Evolutionary conservation across 1,140 invertebrate genomes (phyloP).

Genomic region (Lucilia cuprina): DNA sequence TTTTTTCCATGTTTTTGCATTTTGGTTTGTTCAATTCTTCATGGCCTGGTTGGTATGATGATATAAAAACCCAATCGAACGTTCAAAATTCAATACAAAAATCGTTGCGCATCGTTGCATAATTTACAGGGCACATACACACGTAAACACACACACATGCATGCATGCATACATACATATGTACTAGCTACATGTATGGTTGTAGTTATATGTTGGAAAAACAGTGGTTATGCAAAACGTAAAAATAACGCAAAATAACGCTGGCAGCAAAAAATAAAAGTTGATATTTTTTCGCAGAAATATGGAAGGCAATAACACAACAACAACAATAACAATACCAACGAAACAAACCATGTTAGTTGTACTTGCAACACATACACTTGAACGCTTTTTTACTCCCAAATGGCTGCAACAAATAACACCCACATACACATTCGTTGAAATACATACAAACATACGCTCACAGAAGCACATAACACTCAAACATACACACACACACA

Average conservation of each 20-base stretch:
- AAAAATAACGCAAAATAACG: slow-evolving; percentile 11
- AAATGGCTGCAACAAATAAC: neutral
- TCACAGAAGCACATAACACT: neutral
- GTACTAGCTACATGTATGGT: too few relatives aligned
- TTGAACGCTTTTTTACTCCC: slow-evolving; percentile 15
- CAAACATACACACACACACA: neutral
- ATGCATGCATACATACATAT: neutral
- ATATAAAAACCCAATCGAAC: slow-evolving; percentile 38
- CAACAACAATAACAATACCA: neutral
- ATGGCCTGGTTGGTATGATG: slow-evolving; percentile 30
- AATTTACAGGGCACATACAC: neutral
- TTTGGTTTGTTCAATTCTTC: slow-evolving; percentile 29
- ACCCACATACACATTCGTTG: too few relatives aligned
- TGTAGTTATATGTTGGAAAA: neutral
- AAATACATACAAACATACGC: neutral
- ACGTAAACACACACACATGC: neutral
- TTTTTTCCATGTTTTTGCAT: slow-evolving; percentile 19
- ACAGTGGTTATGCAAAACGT: neutral
- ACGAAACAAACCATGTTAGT: neutral
- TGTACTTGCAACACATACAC: slow-evolving; percentile 3
- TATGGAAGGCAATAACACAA: neutral
- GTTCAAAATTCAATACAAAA: slow-evolving; percentile 41
- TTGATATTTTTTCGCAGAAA: slow-evolving; percentile 14
- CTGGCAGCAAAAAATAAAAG: slow-evolving; percentile 1
- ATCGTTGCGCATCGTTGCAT: slow-evolving; percentile 36